Percentiles rank a stretch among this genome's conserved stretches.
Conservation (phyloP, 2,797 vertebrate species). For the Taeniopygia guttata region DNA sequence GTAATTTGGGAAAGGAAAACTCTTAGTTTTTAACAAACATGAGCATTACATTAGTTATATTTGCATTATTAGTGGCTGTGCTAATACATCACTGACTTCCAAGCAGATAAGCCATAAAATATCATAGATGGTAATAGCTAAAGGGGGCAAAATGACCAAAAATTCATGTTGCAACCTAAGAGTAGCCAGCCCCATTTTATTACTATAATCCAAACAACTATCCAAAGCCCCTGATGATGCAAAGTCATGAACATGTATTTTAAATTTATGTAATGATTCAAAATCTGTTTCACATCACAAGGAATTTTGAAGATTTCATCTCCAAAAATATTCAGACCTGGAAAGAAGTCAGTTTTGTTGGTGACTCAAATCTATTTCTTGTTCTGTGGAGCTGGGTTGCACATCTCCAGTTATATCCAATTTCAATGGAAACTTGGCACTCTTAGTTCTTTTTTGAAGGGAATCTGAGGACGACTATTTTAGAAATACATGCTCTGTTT, state of each 20-base stretch:
- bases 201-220: background rate
- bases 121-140: background rate
- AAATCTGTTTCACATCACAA: background rate
- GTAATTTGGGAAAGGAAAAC: background rate
- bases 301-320: background rate
- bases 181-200: background rate
- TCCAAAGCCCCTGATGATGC: background rate
- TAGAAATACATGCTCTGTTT: slow-evolving; percentile 5
- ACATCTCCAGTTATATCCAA: background rate
- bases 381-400: background rate
- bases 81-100: background rate
- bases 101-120: background rate
- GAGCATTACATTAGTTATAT: background rate
- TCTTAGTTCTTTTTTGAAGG: background rate
- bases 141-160: background rate
- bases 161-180: background rate
- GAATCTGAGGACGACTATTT: slow-evolving; percentile 7
- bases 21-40: background rate
- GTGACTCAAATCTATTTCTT: slow-evolving; percentile 32
- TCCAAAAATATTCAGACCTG: background rate
- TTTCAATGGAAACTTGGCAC: slow-evolving; percentile 47
- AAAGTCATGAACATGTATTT: background rate
- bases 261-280: background rate
- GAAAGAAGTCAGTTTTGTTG: background rate
- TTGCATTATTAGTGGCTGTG: background rate